phyloP scores from a whole-genome alignment of 1,140 invertebrate genomes.

The Diorhabda elongata region DNA sequence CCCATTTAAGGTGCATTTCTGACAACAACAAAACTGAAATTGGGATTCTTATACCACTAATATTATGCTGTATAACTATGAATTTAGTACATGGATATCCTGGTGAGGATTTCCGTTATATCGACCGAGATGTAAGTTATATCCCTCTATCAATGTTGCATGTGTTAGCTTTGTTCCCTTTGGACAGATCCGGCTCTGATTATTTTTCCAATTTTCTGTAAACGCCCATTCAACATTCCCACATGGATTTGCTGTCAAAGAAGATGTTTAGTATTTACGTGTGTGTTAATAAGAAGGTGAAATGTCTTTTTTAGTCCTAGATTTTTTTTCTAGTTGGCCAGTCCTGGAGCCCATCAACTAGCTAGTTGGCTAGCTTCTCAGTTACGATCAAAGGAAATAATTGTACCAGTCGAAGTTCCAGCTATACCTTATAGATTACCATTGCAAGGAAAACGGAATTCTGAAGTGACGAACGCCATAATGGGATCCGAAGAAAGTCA shows the following conservation, averaged over 20 bases:
- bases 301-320: background rate
- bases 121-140: conserved; percentile 9
- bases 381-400: conserved; percentile 33
- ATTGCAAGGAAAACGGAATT: conserved; percentile 40
- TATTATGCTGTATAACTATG: conserved; percentile 5
- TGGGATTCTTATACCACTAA: conserved; percentile 4
- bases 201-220: background rate
- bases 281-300: background rate
- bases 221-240: background rate
- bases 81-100: conserved; percentile 9
- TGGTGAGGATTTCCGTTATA: conserved; percentile 8
- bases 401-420: conserved; percentile 31
- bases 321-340: conserved; percentile 33
- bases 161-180: background rate
- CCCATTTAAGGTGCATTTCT: conserved; percentile 4
- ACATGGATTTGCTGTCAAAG: background rate
- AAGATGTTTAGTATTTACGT: background rate
- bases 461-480: conserved; percentile 42
- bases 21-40: background rate
- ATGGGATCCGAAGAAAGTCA: conserved; percentile 40
- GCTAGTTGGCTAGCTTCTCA: conserved; percentile 39
- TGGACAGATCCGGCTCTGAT: conserved; percentile 2
- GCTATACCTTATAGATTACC: conserved; percentile 36
- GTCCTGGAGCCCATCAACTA: conserved; percentile 40
- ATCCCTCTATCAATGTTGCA: conserved; percentile 6